phyloP scores from a whole-genome alignment of 2,113 vertebrate genomes.

The Amphiprion ocellaris region DNA sequence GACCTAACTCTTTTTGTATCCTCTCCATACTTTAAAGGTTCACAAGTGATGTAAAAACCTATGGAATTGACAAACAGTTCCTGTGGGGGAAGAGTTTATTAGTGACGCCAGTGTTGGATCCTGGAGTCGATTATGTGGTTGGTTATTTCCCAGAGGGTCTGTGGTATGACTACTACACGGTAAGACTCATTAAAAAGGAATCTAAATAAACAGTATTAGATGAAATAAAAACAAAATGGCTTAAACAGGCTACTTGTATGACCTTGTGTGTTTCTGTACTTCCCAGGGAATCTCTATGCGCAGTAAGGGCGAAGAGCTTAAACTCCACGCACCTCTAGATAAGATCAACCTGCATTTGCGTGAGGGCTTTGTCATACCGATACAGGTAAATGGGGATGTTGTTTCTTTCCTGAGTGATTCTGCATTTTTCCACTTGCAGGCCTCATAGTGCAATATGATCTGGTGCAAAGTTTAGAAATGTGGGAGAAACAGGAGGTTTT shows the following conservation, averaged over 20 bases:
- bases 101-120: conserved; percentile 89
- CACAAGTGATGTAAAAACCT: conserved; percentile 83
- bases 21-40: conserved; percentile 78
- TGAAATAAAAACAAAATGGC: neutral
- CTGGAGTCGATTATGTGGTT: conserved; percentile 77
- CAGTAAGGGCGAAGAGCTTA: conserved; percentile 87
- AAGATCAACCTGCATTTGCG: conserved; percentile 90
- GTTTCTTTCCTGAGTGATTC: no score
- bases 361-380: conserved; percentile 87
- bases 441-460: no score
- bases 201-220: neutral
- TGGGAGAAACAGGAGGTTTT: no score
- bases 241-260: neutral
- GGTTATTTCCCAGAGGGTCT: conserved; percentile 88
- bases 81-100: conserved; percentile 89
- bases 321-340: conserved; percentile 86
- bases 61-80: conserved; percentile 89
- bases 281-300: conserved; percentile 83
- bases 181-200: conserved; percentile 62
- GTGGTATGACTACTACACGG: conserved; percentile 91
- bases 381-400: conserved; percentile 82
- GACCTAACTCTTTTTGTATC: neutral
- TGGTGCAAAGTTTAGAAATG: no score
- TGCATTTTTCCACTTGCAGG: no score
- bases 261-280: neutral